Percentiles rank a stretch among this genome's conserved stretches.
phyloP scores from a whole-genome alignment of 2,113 vertebrate genomes.

The Melanotaenia duboulayi region DNA sequence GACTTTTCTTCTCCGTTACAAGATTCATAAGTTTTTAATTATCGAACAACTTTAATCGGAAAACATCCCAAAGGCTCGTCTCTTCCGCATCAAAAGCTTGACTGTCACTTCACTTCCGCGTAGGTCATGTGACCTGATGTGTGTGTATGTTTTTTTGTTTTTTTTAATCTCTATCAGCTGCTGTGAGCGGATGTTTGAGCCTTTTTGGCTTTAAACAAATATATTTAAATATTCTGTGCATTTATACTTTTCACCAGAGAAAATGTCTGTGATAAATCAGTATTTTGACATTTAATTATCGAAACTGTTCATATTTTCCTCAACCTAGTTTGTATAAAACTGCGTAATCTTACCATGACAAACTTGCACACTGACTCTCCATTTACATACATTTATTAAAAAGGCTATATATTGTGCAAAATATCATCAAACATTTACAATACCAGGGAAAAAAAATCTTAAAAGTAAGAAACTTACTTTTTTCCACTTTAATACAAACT shows the following conservation, averaged over 20 bases:
- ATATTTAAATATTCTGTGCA: too few relatives aligned
- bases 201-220: too few relatives aligned
- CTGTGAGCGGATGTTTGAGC: too few relatives aligned
- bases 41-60: not conserved
- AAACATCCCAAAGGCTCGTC: constrained; percentile 21
- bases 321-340: not conserved
- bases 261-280: too few relatives aligned
- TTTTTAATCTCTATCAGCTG: too few relatives aligned
- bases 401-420: constrained; percentile 62
- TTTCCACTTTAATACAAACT: too few relatives aligned
- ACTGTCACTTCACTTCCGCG: constrained; percentile 65
- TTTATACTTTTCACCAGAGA: too few relatives aligned
- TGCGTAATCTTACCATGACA: not conserved
- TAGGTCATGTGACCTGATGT: constrained; percentile 53
- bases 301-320: too few relatives aligned
- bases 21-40: not conserved
- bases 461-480: too few relatives aligned
- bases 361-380: constrained; percentile 15
- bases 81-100: constrained; percentile 60
- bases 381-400: constrained; percentile 66
- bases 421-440: constrained; percentile 65
- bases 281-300: too few relatives aligned
- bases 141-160: too few relatives aligned
- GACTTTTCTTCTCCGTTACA: too few relatives aligned
- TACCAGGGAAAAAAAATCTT: constrained; percentile 25